These are phyloP conservation scores for Lordiphosa clarofinis DNA, from an alignment of 1,140 invertebrate species.

Conservation along the genomic window DNA sequence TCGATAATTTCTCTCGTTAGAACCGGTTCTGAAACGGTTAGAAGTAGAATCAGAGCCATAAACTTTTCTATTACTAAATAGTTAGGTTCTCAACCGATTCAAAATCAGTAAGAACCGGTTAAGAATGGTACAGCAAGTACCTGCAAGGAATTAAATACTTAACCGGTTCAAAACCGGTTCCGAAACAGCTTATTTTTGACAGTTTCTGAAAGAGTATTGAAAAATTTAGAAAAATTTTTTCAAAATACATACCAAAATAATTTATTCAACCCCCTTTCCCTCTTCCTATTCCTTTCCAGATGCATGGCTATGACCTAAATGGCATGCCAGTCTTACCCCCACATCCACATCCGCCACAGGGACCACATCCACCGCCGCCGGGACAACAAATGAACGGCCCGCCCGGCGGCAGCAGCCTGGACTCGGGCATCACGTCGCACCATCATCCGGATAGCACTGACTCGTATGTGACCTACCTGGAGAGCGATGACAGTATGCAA, in stretches of 20 bases:
- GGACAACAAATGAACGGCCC: slow-evolving; percentile 65
- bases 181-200: neutral
- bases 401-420: slow-evolving; percentile 78
- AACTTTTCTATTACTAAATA: too few species aligned
- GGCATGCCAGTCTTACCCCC: slow-evolving; percentile 80
- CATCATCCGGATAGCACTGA: slow-evolving; percentile 90
- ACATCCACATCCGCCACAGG: slow-evolving; percentile 81
- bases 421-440: slow-evolving; percentile 80
- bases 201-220: too few species aligned
- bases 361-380: slow-evolving; percentile 80
- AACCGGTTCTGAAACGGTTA: too few species aligned
- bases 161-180: neutral
- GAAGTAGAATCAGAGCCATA: too few species aligned
- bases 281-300: slow-evolving; percentile 81
- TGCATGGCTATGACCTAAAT: slow-evolving; percentile 92
- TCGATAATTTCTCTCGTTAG: too few species aligned
- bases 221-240: too few species aligned
- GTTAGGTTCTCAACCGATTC: too few species aligned
- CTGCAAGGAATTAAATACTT: too few species aligned
- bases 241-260: too few species aligned
- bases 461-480: slow-evolving; percentile 93
- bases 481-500: slow-evolving; percentile 90
- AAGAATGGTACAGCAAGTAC: too few species aligned
- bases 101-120: too few species aligned
- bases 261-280: too few species aligned